Percentiles rank a stretch among this genome's conserved stretches.
These are phyloP conservation scores for Autographa pulchrina DNA, from an alignment of 2,888 invertebrate genomes.

Conservation along the genomic window DNA sequence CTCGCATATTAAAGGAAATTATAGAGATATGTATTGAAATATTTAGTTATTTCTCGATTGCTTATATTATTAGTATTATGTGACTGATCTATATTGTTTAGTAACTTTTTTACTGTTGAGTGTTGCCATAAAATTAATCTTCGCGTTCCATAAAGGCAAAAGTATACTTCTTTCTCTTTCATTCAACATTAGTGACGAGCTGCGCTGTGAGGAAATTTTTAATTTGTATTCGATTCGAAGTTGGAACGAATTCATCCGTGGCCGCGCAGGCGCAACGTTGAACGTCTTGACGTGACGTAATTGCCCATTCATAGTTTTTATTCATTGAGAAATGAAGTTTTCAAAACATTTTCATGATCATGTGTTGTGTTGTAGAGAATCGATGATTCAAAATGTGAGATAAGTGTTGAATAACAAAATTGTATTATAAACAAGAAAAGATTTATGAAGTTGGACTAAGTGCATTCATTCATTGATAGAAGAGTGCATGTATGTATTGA, in stretches of 20 bases:
- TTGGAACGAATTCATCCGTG: slow-evolving; percentile 59
- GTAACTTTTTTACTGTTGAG: not conserved
- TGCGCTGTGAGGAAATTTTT: slow-evolving; percentile 25
- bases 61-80: too few species aligned
- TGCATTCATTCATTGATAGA: slow-evolving; percentile 87
- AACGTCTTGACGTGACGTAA: slow-evolving; percentile 86
- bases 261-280: slow-evolving; percentile 83
- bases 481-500: slow-evolving; percentile 77
- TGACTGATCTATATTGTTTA: not conserved
- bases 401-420: slow-evolving; percentile 50
- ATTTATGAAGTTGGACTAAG: slow-evolving; percentile 64
- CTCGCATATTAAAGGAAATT: too few species aligned
- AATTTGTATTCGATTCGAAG: slow-evolving; percentile 40
- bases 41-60: not conserved
- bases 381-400: slow-evolving; percentile 51
- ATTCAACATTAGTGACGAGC: slow-evolving; percentile 20
- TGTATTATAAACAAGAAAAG: slow-evolving; percentile 48
- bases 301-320: slow-evolving; percentile 89
- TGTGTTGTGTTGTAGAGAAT: slow-evolving; percentile 66
- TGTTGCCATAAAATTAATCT: slow-evolving; percentile 19
- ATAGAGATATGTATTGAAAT: not conserved
- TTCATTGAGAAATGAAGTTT: slow-evolving; percentile 82
- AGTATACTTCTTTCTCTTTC: slow-evolving; percentile 34
- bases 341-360: slow-evolving; percentile 78
- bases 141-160: not conserved